These are phyloP conservation scores for Boloria selene DNA, from an alignment of 2,888 invertebrate genomes.

Conservation along the genomic window DNA sequence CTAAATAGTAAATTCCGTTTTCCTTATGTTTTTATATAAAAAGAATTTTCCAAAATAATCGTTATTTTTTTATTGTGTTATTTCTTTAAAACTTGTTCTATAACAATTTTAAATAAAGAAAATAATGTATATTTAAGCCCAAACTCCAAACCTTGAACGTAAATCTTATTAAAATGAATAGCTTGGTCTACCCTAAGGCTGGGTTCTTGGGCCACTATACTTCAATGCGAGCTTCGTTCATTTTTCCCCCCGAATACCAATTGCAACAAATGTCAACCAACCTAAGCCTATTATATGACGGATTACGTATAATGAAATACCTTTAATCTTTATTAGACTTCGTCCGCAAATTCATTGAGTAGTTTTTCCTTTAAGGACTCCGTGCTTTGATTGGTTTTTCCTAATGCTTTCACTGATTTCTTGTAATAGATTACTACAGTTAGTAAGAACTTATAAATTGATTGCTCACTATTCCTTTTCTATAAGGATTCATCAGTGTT, in stretches of 20 bases:
- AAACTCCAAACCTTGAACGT: not conserved
- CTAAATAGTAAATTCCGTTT: no score
- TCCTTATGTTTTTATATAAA: no score
- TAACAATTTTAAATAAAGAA: not conserved
- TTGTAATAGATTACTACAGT: slow-evolving; percentile 10
- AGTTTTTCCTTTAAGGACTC: slow-evolving; percentile 48
- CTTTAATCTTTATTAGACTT: slow-evolving; percentile 77
- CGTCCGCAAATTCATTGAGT: slow-evolving; percentile 49
- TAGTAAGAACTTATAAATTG: no score
- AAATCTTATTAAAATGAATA: not conserved
- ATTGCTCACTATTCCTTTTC: not conserved
- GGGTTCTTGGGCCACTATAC: slow-evolving; percentile 44
- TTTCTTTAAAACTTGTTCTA: no score
- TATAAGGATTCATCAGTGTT: not conserved
- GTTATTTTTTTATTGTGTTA: no score
- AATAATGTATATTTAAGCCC: not conserved
- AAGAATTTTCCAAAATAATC: no score
- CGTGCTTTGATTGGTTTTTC: slow-evolving; percentile 45
- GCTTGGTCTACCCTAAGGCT: slow-evolving; percentile 39
- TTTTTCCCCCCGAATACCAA: slow-evolving; percentile 39
- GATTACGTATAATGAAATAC: slow-evolving; percentile 80
- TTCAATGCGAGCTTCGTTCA: slow-evolving; percentile 41
- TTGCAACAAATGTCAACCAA: slow-evolving; percentile 75
- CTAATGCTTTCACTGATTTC: slow-evolving; percentile 29
- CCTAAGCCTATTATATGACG: slow-evolving; percentile 72